Base-by-base conservation (phyloP, 1,140 invertebrate species). In the Brachionus calyciflorus region DNA sequence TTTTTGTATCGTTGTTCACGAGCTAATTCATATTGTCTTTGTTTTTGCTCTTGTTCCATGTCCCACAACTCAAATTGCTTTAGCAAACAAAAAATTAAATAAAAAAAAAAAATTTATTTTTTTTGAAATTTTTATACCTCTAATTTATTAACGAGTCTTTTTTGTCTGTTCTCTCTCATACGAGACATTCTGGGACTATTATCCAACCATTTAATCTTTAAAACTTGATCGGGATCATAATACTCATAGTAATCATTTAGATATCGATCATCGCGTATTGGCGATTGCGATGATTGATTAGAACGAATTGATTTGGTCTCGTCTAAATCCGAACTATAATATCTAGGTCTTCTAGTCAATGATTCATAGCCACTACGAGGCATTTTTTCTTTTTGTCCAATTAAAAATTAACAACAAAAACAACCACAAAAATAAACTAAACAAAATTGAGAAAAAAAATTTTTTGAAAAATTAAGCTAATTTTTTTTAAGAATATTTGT, bases 61-160 rank as follows among this genome's bases (percentile, higher is more conserved):
- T 73, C 69, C 69, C 69, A 73, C 46, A 73, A 73, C 24, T 73
- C 69, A 40, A 73, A 73, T 73, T 73, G 69, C 69, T 73, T 17
- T 46, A 7, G 4, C n/a, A 48, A 5, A 28, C 19, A 28, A 49
- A 40, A 73, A 73, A 5, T 40, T 10, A 37, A 51, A 0, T 1
- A 51, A 10, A 37, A 46, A 33, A 30, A 26, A 51, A 10, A 46
- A 60, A 12, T 33, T 33, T 65, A 24, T 4, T 44, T 24, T 44
- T 65, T 55, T 14, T 26, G 9, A 5, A 9, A 14, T 21, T 30
- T 21, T 2, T 19, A 17, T 37, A 73, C 69, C 33, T 73, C 69
- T 37, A 73, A 41, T 73, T 55, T 49, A 17, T 73, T 49, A 2
- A 73, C 17, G 17, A 73, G 46, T 26, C 69, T 49, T 55, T 73